phyloP scores from a whole-genome alignment of 2,113 vertebrate genomes.

The Helogale parvula region DNA sequence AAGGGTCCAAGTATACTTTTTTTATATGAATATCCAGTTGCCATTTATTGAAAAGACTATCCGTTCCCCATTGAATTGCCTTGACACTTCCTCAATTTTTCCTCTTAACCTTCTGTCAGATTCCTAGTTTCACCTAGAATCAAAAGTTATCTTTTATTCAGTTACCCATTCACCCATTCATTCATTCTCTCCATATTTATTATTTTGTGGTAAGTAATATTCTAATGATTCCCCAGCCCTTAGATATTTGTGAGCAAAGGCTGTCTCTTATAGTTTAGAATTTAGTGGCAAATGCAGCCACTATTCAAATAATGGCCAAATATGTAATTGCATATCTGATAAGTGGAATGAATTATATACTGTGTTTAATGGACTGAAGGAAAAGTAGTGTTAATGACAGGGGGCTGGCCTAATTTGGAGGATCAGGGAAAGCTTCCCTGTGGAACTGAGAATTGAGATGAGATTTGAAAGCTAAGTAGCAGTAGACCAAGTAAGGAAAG shows the following conservation, averaged over 20 bases:
- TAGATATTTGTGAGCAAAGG: background rate
- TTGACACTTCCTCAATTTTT: background rate
- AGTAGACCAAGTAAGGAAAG: background rate
- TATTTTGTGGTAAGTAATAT: background rate
- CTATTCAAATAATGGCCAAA: constrained; percentile 7
- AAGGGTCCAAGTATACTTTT: background rate
- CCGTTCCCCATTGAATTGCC: background rate
- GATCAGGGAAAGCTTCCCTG: background rate
- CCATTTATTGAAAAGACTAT: background rate
- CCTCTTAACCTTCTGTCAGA: background rate
- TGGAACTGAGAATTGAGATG: background rate
- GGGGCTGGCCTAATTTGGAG: background rate
- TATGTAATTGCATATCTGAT: background rate
- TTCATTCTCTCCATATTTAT: background rate
- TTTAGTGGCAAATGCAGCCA: background rate
- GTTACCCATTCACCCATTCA: background rate
- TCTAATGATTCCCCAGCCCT: background rate
- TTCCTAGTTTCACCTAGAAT: background rate
- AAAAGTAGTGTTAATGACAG: background rate
- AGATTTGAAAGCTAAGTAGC: background rate
- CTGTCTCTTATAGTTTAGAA: background rate
- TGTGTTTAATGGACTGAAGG: background rate
- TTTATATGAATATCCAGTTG: background rate
- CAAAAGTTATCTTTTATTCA: background rate
- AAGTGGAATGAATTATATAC: background rate